Evolutionary conservation across 2,113 vertebrate species (phyloP), one percentile per base, ranked within the genome.

Genomic region (Mungos mungo): DNA sequence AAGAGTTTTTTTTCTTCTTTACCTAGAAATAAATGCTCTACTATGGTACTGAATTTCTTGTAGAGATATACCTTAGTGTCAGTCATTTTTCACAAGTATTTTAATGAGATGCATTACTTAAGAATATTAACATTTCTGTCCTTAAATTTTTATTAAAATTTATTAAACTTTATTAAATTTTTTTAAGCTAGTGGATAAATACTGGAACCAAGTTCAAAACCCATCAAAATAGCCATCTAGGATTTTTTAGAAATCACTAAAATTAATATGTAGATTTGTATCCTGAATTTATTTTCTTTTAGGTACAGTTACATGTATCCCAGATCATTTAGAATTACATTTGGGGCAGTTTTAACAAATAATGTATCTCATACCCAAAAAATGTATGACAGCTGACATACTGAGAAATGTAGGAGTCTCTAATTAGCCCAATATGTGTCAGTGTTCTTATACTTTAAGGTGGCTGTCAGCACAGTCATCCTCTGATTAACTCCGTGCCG

Each of bases 261-360:
- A 90, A 81, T 93, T 84, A 83, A 93, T 13, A 21, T 97, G 14
- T 33, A 86, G 66, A 41, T 38, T 85, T 96, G 79, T 93, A 71
- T 69, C 35, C 41, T 95, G 76, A 35, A 65, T 90, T 97, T 85
- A 54, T 82, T 97, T 97, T 84, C 63, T 81, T 94, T 93, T 95
- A 94, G 25, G 11, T 60, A 69, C 9, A n/a, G 12, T 77, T 96
- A 66, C 41, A 77, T 6, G 82, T 96, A 96, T 89, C 33, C 63
- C 15, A 91, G 31, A 23, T 96, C n/a, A 92, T 69, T 92, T 90
- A 41, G 86, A 90, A 84, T 97, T 97, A 96, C 80, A 66, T 96
- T 97, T n/a, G 96, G 76, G 97, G 96, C 92, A 98, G 92, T 96
- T 93, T 93, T 96, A 54, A 13, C 89, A 92, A 97, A 84, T 72